Conservation (phyloP, 2,797 vertebrate species). For the Trachops cirrhosus region DNA sequence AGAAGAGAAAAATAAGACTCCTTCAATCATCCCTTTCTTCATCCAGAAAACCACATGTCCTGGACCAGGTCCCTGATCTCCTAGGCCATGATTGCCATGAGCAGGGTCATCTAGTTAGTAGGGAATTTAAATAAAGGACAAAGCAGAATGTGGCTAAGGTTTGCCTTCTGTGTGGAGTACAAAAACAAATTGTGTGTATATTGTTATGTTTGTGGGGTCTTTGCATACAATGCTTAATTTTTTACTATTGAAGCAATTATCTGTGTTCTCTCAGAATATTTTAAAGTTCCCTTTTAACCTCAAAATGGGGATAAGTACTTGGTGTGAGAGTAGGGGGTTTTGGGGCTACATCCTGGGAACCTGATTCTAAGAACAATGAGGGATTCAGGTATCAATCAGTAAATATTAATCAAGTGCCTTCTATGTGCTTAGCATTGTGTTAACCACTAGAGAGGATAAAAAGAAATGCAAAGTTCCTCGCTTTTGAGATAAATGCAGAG, state of each 20-base stretch:
- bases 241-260: not conserved
- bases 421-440: not conserved
- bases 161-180: not conserved
- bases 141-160: not conserved
- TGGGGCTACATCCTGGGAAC: not conserved
- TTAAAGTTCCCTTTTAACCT: not conserved
- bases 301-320: not conserved
- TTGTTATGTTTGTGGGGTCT: not conserved
- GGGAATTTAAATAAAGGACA: conserved; percentile 37
- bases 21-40: not conserved
- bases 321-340: not conserved
- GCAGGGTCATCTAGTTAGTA: not conserved
- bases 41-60: not conserved
- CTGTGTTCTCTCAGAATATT: not conserved
- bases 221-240: not conserved
- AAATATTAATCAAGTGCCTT: not conserved
- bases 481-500: conserved; percentile 19
- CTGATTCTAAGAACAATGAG: not conserved
- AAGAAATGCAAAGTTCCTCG: not conserved
- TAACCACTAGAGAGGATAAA: not conserved
- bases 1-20: conserved; percentile 9
- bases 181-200: not conserved
- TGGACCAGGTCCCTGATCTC: not conserved
- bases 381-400: not conserved
- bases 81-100: not conserved